Evolutionary conservation across 1,140 invertebrate species (phyloP).

Genomic region (Lordiphosa clarofinis): DNA sequence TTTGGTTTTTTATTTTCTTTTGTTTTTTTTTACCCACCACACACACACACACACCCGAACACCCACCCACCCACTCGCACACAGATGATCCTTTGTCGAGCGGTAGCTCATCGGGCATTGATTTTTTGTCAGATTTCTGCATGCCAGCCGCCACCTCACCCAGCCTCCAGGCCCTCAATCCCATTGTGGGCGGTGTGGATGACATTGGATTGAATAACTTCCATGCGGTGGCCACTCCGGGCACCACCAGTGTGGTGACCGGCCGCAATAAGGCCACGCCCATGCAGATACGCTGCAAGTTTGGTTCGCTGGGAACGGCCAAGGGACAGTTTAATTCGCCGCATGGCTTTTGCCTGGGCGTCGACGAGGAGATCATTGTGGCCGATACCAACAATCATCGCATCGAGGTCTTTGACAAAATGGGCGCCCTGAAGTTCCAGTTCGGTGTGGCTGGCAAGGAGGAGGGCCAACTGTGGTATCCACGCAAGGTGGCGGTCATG

Average conservation of each 20-base stretch:
- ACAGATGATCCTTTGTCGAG: slow-evolving; percentile 80
- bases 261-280: slow-evolving; percentile 87
- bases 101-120: slow-evolving; percentile 81
- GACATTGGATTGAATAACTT: slow-evolving; percentile 63
- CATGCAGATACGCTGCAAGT: slow-evolving; percentile 95
- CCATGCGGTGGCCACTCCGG: slow-evolving; percentile 67
- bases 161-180: slow-evolving; percentile 81
- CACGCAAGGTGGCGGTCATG: slow-evolving; percentile 96
- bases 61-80: slow-evolving; percentile 7
- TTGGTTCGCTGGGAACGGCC: slow-evolving; percentile 93
- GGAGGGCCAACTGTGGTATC: slow-evolving; percentile 98
- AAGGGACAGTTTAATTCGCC: slow-evolving; percentile 98
- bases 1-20: slow-evolving; percentile 10
- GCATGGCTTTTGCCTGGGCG: slow-evolving; percentile 96
- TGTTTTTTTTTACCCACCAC: slow-evolving; percentile 7
- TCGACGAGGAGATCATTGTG: slow-evolving; percentile 96
- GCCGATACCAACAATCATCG: slow-evolving; percentile 98
- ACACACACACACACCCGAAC: slow-evolving; percentile 1
- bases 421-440: slow-evolving; percentile 92
- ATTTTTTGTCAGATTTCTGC: slow-evolving; percentile 79
- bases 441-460: slow-evolving; percentile 95
- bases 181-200: slow-evolving; percentile 65
- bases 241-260: slow-evolving; percentile 77
- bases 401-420: slow-evolving; percentile 96
- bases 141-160: slow-evolving; percentile 84